Conservation (phyloP, 2,888 invertebrate genomes). For the Portevinia maculata region DNA sequence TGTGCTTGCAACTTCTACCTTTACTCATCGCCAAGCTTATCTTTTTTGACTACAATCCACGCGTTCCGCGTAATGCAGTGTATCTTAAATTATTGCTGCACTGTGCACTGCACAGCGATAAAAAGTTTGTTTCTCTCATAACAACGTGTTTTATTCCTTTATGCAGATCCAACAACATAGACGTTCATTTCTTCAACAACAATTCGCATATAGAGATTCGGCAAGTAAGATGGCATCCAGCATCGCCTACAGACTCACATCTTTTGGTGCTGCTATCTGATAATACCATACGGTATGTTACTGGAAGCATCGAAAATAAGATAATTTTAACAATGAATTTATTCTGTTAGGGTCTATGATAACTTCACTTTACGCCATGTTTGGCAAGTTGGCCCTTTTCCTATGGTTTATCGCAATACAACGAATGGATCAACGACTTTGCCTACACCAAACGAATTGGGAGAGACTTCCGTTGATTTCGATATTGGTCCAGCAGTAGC, state of each 20-base stretch:
- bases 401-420: slow-evolving; percentile 76
- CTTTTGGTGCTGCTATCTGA: slow-evolving; percentile 92
- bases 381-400: slow-evolving; percentile 84
- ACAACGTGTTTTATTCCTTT: slow-evolving; percentile 21
- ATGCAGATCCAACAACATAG: slow-evolving; percentile 86
- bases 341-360: slow-evolving; percentile 79
- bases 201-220: slow-evolving; percentile 88
- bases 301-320: neutral
- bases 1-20: neutral
- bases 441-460: slow-evolving; percentile 85
- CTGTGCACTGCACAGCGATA: slow-evolving; percentile 25
- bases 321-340: slow-evolving; percentile 80
- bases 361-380: slow-evolving; percentile 82
- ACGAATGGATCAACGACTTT: slow-evolving; percentile 73
- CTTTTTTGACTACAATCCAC: slow-evolving; percentile 5
- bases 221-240: slow-evolving; percentile 94
- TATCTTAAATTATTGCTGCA: slow-evolving; percentile 14
- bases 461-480: slow-evolving; percentile 94
- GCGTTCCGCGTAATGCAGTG: slow-evolving; percentile 6
- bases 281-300: slow-evolving; percentile 90
- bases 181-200: slow-evolving; percentile 88
- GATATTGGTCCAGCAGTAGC: slow-evolving; percentile 87
- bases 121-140: slow-evolving; percentile 27
- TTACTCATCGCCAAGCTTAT: slow-evolving; percentile 24
- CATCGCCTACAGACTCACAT: slow-evolving; percentile 89